phyloP scores from a whole-genome alignment of 2,797 vertebrate species.

The Rhadinocentrus ornatus region DNA sequence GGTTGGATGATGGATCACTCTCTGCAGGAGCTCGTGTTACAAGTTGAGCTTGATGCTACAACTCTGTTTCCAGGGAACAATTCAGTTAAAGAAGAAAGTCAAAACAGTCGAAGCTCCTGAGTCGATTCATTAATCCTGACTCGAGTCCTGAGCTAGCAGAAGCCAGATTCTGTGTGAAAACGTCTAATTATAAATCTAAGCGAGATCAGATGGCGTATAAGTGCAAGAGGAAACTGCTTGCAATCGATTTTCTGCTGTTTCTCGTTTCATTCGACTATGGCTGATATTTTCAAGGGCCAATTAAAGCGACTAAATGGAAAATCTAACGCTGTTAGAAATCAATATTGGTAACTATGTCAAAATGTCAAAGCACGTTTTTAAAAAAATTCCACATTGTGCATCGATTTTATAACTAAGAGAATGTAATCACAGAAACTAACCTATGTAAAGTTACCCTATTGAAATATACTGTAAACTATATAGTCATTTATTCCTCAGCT shows the following conservation, averaged over 20 bases:
- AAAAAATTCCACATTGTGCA: constrained; percentile 15
- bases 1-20: constrained; percentile 35
- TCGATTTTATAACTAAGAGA: constrained; percentile 28
- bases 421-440: constrained; percentile 41
- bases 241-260: constrained; percentile 65
- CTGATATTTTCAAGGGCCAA: constrained; percentile 60
- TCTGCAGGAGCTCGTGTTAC: constrained; percentile 6
- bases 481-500: constrained; percentile 23
- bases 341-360: constrained; percentile 32
- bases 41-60: neutral
- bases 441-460: constrained; percentile 10
- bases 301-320: constrained; percentile 58
- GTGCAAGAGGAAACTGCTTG: constrained; percentile 16
- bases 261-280: constrained; percentile 10
- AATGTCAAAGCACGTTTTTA: constrained; percentile 59
- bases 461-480: neutral
- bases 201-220: constrained; percentile 12
- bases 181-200: constrained; percentile 1
- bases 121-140: neutral
- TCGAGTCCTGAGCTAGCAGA: constrained; percentile 4
- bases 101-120: neutral
- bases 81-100: neutral
- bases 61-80: constrained; percentile 4
- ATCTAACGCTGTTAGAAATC: constrained; percentile 53
- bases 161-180: constrained; percentile 19